phyloP scores from a whole-genome alignment of 2,888 invertebrate genomes.

The Trisateles emortualis region DNA sequence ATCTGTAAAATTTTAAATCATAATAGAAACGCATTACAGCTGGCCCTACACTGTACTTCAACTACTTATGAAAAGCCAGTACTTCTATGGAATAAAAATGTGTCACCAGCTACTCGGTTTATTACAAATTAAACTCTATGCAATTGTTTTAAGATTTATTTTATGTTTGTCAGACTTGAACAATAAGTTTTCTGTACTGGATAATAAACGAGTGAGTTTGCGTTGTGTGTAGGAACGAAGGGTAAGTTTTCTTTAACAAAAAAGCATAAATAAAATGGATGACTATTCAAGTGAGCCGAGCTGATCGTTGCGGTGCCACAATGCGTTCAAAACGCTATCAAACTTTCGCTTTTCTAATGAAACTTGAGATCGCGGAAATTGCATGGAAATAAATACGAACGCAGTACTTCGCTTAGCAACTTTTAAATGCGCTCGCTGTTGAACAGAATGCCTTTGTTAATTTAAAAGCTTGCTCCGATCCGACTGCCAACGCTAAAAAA shows the following conservation, averaged over 20 bases:
- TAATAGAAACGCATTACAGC: conserved; percentile 38
- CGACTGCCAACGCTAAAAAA: conserved; percentile 56
- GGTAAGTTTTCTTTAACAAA: conserved; percentile 51
- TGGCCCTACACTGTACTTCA: conserved; percentile 27
- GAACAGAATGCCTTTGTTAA: conserved; percentile 76
- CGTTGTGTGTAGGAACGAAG: conserved; percentile 21
- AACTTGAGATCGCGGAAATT: conserved; percentile 73
- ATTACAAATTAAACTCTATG: conserved; percentile 15
- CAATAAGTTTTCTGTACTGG: conserved; percentile 22
- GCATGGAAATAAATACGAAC: conserved; percentile 75
- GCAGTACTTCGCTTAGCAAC: conserved; percentile 70
- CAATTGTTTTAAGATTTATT: conserved; percentile 2
- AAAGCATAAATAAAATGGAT: conserved; percentile 54
- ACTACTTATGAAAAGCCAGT: conserved; percentile 47
- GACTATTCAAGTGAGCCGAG: conserved; percentile 50
- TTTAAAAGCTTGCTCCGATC: conserved; percentile 68
- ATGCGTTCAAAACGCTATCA: conserved; percentile 56
- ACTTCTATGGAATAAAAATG: conserved; percentile 42
- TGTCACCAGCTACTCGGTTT: conserved; percentile 14
- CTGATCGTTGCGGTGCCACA: conserved; percentile 50
- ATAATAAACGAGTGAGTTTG: conserved; percentile 26
- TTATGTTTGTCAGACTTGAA: conserved; percentile 5
- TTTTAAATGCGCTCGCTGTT: conserved; percentile 70
- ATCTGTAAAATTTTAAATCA: conserved; percentile 28
- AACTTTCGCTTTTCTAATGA: conserved; percentile 75